Evolutionary conservation across 2,888 invertebrate genomes (phyloP).

Genomic region (Trichacis sp.): DNA sequence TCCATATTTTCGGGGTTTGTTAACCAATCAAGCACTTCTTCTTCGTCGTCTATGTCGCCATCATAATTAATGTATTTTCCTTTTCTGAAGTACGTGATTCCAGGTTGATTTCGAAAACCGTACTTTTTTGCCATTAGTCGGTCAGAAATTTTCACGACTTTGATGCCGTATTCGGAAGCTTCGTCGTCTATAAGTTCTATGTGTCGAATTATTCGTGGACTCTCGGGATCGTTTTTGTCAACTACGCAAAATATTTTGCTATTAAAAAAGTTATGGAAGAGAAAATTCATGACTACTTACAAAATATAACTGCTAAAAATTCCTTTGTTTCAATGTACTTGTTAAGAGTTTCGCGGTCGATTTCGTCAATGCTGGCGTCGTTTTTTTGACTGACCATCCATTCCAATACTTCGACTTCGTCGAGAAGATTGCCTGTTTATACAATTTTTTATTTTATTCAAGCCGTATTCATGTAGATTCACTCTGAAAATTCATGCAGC

Average conservation of each 20-base stretch:
- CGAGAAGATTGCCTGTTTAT: constrained; percentile 78
- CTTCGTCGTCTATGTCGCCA: constrained; percentile 92
- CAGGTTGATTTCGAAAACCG: constrained; percentile 89
- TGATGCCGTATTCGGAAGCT: constrained; percentile 91
- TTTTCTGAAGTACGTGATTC: constrained; percentile 91
- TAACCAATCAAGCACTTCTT: constrained; percentile 89
- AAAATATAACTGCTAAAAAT: constrained; percentile 88
- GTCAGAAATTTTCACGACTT: constrained; percentile 89
- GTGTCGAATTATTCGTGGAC: constrained; percentile 84
- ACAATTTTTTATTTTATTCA: too few relatives aligned
- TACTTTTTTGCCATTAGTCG: constrained; percentile 94
- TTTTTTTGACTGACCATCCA: constrained; percentile 94
- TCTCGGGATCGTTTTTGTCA: constrained; percentile 85
- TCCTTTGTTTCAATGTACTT: constrained; percentile 71
- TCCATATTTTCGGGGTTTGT: constrained; percentile 96
- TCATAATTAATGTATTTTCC: constrained; percentile 91
- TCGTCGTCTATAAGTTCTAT: constrained; percentile 93
- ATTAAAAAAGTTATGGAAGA: too few relatives aligned
- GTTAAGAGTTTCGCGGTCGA: constrained; percentile 83
- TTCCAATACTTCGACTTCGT: constrained; percentile 86
- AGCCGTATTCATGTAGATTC: too few relatives aligned
- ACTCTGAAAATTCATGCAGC: neutral
- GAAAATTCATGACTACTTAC: too few relatives aligned
- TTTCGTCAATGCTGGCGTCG: constrained; percentile 91
- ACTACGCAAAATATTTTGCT: too few relatives aligned